These are phyloP conservation scores for Ephydatia muelleri DNA, from an alignment of 37 sponge, comb jelly and placozoan species.

Conservation along the genomic window DNA sequence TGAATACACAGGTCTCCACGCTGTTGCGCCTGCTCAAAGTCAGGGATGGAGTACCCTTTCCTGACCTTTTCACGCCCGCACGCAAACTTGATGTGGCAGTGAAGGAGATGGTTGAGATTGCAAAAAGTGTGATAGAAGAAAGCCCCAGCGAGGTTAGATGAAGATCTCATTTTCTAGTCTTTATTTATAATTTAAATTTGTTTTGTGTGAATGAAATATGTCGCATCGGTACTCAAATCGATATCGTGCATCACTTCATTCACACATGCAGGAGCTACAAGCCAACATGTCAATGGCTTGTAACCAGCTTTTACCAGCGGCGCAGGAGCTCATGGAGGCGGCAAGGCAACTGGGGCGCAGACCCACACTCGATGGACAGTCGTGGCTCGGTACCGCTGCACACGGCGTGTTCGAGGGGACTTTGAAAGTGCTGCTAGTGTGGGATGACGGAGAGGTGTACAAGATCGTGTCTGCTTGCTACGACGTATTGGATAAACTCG, in stretches of 20 bases:
- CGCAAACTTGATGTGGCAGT: slow-evolving; percentile 44
- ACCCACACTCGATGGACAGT: slow-evolving; percentile 1
- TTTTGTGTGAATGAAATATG: not conserved
- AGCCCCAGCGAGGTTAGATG: slow-evolving; percentile 22
- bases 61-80: slow-evolving; percentile 24
- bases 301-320: slow-evolving; percentile 14
- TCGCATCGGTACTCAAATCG: not conserved
- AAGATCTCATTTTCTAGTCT: not conserved
- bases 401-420: slow-evolving; percentile 63
- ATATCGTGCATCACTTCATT: not conserved
- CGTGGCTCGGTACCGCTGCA: slow-evolving; percentile 29
- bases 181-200: not conserved
- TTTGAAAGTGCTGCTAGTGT: slow-evolving; percentile 64
- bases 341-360: slow-evolving; percentile 20
- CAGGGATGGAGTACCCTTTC: slow-evolving; percentile 16
- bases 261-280: slow-evolving; percentile 33
- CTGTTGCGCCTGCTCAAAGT: slow-evolving; percentile 27
- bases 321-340: slow-evolving; percentile 41
- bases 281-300: slow-evolving; percentile 34
- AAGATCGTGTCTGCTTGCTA: slow-evolving; percentile 63
- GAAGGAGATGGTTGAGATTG: slow-evolving; percentile 35
- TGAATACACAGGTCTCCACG: slow-evolving; percentile 43
- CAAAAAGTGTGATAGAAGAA: slow-evolving; percentile 23
- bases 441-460: slow-evolving; percentile 75
- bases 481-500: slow-evolving; percentile 64